These are phyloP conservation scores for Paracanthobrama guichenoti DNA, from an alignment of 2,113 vertebrate species.

Conservation along the genomic window DNA sequence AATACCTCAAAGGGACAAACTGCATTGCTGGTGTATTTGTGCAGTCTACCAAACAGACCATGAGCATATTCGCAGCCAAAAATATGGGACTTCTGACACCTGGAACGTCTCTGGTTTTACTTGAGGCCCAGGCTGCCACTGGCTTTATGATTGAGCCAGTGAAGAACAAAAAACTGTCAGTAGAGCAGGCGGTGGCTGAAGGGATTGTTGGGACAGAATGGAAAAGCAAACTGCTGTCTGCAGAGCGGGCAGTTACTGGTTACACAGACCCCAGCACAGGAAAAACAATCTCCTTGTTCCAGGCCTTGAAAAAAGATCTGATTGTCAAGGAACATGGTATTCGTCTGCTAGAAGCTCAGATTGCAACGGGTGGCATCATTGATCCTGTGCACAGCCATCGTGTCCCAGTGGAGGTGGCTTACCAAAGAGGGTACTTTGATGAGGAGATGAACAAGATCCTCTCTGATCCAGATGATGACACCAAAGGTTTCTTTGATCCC, in stretches of 20 bases:
- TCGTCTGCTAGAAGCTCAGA: slow-evolving; percentile 69
- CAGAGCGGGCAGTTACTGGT: slow-evolving; percentile 69
- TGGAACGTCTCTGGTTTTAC: not conserved
- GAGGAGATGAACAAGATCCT: slow-evolving; percentile 80
- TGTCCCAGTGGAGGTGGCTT: slow-evolving; percentile 80
- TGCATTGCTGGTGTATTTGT: not conserved
- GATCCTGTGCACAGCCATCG: slow-evolving; percentile 66
- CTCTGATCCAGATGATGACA: too few relatives aligned
- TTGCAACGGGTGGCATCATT: slow-evolving; percentile 70
- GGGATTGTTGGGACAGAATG: slow-evolving; percentile 72
- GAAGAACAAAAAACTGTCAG: slow-evolving; percentile 70
- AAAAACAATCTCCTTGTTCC: slow-evolving; percentile 79
- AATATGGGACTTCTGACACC: slow-evolving; percentile 9
- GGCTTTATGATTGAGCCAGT: slow-evolving; percentile 77
- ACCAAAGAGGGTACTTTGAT: slow-evolving; percentile 80
- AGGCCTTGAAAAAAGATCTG: slow-evolving; percentile 74
- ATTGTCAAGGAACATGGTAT: slow-evolving; percentile 70
- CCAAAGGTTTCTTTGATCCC: too few relatives aligned
- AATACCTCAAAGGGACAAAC: too few relatives aligned
- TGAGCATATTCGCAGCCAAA: not conserved
- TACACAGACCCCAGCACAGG: slow-evolving; percentile 83
- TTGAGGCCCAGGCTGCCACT: slow-evolving; percentile 70
- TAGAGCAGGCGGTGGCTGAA: slow-evolving; percentile 73
- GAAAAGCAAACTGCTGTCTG: slow-evolving; percentile 70
- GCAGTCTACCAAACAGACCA: not conserved